Evolutionary conservation across 2,888 invertebrate genomes (phyloP).

Genomic region (Ceriagrion tenellum): DNA sequence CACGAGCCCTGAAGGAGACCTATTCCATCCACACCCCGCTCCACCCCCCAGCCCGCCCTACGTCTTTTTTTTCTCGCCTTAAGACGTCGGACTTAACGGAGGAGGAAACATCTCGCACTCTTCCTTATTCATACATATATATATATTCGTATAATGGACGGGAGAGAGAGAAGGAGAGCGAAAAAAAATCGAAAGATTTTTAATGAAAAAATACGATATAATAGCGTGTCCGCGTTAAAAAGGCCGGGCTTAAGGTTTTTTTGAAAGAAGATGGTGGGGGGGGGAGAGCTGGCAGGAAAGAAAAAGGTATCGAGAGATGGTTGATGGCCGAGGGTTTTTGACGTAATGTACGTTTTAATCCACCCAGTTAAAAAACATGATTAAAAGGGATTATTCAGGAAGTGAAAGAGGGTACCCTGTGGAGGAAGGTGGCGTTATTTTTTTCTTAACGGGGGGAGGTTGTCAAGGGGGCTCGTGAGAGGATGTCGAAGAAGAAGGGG

Average conservation of each 20-base stretch:
- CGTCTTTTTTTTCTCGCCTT: conserved; percentile 52
- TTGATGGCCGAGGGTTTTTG: conserved; percentile 60
- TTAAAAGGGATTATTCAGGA: conserved; percentile 62
- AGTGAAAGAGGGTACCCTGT: conserved; percentile 28
- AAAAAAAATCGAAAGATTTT: conserved; percentile 58
- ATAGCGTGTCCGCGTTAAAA: conserved; percentile 46
- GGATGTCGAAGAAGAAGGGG: not conserved
- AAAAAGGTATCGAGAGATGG: conserved; percentile 49
- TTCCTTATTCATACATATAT: not conserved
- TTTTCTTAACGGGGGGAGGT: not conserved
- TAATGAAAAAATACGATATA: conserved; percentile 68
- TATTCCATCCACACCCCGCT: not conserved
- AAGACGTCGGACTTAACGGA: conserved; percentile 65
- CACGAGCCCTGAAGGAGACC: not conserved
- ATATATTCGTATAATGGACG: conserved; percentile 9
- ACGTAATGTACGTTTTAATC: conserved; percentile 63
- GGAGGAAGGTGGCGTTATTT: conserved; percentile 8
- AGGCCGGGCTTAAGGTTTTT: conserved; percentile 53
- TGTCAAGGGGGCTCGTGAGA: not conserved
- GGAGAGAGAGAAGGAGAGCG: not conserved
- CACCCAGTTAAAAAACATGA: conserved; percentile 66
- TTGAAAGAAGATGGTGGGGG: not conserved
- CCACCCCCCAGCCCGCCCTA: not conserved
- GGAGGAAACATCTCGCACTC: conserved; percentile 46
- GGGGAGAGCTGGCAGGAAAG: not conserved